Base-by-base conservation (phyloP, 1,140 invertebrate species). In the Copidosoma floridanum region DNA sequence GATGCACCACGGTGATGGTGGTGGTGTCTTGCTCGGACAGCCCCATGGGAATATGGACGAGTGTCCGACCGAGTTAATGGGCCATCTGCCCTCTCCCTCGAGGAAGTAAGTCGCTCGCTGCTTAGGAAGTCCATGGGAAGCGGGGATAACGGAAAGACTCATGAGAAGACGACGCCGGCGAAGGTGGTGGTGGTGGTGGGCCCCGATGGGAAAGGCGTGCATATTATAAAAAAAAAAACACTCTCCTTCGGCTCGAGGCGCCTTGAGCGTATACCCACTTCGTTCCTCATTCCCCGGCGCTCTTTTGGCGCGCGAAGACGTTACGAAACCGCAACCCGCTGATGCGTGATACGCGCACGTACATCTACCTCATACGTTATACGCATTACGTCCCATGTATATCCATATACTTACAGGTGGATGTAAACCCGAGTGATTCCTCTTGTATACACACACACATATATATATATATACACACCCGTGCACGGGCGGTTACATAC, bases 51-150 rank as follows among this genome's bases (percentile, higher is more conserved):
- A n/a, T n/a, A n/a, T n/a, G n/a, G n/a, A n/a, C n/a, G n/a, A 60
- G 57, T 55, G 59, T 55, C 51, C 59, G 52, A 6, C 3, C 69
- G 72, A 77, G 77, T 77, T 79, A 79, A 79, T 76, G 75, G 75
- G 67, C 77, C 78, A 80, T 78, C 75, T 80, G 78, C 70, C 62
- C 66, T n/a, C n/a, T 72, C 61, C 68, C 70, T 77, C 70, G 71
- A 78, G 78, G 78, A 80, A 80, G 76, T n/a, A n/a, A n/a, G n/a
- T n/a, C n/a, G n/a, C n/a, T 80, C 70, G 75, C 75, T 79, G 76
- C 78, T 80, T 79, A 79, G 77, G 76, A 79, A 77, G 76, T 77
- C 72, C 77, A 79, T 80, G 78, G 77, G 78, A 80, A 80, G 71
- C 75, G 67, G 69, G 72, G 76, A 77, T 76, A 79, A 79, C 78